Base-by-base conservation (phyloP, 2,113 vertebrate species). In the Leucoraja erinaceus region DNA sequence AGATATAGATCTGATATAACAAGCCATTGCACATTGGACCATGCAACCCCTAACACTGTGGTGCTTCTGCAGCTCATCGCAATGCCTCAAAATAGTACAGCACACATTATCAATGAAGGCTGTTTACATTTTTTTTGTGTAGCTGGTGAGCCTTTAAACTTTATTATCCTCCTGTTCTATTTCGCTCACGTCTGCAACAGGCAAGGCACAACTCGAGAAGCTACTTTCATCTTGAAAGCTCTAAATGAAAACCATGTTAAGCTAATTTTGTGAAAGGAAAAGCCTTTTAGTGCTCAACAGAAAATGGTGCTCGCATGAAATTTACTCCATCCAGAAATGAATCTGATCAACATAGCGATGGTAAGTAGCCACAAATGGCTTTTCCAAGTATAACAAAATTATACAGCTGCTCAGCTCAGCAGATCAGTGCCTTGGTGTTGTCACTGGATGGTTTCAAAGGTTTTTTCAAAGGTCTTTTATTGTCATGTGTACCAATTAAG, bases 301-400 rank as follows among this genome's bases (percentile, higher is more conserved):
- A 63, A 61, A 18, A 63, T 63, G 59, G n/a, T 66, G 28, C 9
- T 54, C 7, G 59, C n/a, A 16, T 18, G 14, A 88, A 63, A 16
- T 11, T 59, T 61, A 63, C 11, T 88, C 83, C 14, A 66, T 66
- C 59, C n/a, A 12, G 59, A 63, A 86, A 31, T 88, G 28, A 66
- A 63, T 88, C 59, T 63, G n/a, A 61, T 88, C n/a, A 14, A 88
- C 28, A 63, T 31, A 63, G 83, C 59, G 31, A 61, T 59, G 63
- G 83, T 66, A 61, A 63, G 59, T 66, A 66, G 59, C 61, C 83
- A 88, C 31, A 31, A 88, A 63, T 16, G 63, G 83, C 83, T 88
- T 63, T 86, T n/a, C n/a, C 83, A 88, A 88, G 83, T 63, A 63
- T 31, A 88, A 88, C 28, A 63, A 14, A 63, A 63, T 88, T 16